These are phyloP conservation scores for Terebella lapidaria DNA, from an alignment of 2,888 invertebrate genomes.

Conservation along the genomic window DNA sequence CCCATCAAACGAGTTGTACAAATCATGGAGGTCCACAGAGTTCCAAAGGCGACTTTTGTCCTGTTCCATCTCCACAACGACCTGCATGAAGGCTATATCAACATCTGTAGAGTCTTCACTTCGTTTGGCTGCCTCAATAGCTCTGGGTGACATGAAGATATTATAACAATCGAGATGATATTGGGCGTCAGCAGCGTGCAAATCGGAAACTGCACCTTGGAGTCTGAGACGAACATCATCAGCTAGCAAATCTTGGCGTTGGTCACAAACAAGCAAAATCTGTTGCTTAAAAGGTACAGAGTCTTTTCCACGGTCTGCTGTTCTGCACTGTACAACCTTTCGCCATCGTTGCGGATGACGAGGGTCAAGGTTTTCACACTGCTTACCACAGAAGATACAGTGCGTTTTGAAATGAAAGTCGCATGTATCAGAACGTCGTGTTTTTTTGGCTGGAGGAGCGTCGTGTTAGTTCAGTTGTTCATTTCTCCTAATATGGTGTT, in stretches of 20 bases:
- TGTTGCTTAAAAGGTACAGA: neutral
- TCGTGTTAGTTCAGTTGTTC: neutral
- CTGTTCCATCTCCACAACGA: neutral
- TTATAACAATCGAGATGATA: neutral
- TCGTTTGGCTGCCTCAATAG: neutral
- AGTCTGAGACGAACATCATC: neutral
- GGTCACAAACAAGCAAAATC: neutral
- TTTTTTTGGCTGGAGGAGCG: neutral
- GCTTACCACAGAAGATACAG: neutral
- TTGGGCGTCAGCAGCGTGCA: neutral
- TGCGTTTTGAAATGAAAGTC: neutral
- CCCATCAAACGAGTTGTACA: neutral
- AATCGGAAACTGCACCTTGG: neutral
- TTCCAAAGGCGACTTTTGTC: neutral
- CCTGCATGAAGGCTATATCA: neutral
- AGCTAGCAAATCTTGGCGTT: neutral
- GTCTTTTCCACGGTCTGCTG: neutral
- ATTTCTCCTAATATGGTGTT: neutral
- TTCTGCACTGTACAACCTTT: neutral
- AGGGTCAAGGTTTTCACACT: neutral
- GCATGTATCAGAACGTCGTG: neutral
- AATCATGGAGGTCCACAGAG: neutral
- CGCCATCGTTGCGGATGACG: neutral
- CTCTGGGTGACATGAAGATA: neutral
- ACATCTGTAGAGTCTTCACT: neutral